Evolutionary conservation across 2,888 invertebrate species (phyloP).

Genomic region (Euphydryas editha): DNA sequence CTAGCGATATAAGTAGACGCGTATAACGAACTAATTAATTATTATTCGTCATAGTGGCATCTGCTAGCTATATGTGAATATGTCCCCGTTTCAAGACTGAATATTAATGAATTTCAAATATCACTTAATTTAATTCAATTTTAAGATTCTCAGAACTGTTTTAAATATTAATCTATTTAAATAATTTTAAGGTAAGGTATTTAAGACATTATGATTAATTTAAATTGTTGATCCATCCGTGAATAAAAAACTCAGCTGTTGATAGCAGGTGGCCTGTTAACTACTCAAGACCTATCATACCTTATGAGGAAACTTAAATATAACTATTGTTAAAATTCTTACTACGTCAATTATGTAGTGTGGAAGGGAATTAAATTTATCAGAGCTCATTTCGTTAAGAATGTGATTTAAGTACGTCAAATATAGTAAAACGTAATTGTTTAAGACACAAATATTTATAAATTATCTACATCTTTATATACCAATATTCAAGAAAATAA

Average conservation of each 20-base stretch:
- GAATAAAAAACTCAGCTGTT: conserved; percentile 43
- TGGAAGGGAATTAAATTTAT: conserved; percentile 3
- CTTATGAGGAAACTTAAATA: conserved; percentile 33
- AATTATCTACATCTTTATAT: not conserved
- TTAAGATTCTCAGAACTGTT: conserved; percentile 10
- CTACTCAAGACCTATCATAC: conserved; percentile 29
- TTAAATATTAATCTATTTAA: conserved; percentile 4
- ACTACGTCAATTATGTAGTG: conserved; percentile 18
- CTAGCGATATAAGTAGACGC: conserved; percentile 1
- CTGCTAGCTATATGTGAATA: not conserved
- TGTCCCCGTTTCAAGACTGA: conserved; percentile 5
- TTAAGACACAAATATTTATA: not conserved
- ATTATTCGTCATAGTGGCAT: not conserved
- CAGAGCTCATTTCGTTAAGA: not conserved
- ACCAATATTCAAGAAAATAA: not conserved
- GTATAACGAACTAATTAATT: not conserved
- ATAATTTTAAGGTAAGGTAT: conserved; percentile 10
- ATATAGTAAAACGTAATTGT: not conserved
- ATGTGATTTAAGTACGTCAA: not conserved
- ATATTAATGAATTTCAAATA: conserved; percentile 1
- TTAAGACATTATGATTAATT: conserved; percentile 31
- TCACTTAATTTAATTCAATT: not conserved
- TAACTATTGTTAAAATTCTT: conserved; percentile 30
- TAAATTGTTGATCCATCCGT: conserved; percentile 25
- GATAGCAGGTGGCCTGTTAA: conserved; percentile 41